A percentile compares a stretch with the other conserved stretches of the same genome.
phyloP scores from a whole-genome alignment of 2,113 vertebrate genomes.

The Phyllopteryx taeniolatus region DNA sequence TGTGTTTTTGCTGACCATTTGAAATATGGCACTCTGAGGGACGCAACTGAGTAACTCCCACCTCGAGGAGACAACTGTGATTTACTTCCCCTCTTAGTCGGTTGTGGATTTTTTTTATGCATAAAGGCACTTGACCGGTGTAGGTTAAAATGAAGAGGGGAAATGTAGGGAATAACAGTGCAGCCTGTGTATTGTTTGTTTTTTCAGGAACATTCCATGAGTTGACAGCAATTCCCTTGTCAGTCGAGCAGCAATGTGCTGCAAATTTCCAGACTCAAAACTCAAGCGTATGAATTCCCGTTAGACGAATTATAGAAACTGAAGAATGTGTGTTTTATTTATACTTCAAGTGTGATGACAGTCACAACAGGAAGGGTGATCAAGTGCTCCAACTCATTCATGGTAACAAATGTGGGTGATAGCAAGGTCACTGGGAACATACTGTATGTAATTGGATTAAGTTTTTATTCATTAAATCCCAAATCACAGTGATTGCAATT shows the following conservation, averaged over 20 bases:
- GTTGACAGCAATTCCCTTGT: conserved; percentile 72
- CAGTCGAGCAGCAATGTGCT: conserved; percentile 44
- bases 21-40: conserved; percentile 73
- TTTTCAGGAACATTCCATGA: conserved; percentile 72
- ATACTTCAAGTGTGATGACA: conserved; percentile 40
- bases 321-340: conserved; percentile 56
- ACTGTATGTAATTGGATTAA: neutral
- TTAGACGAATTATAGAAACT: conserved; percentile 41
- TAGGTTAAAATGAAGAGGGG: conserved; percentile 44
- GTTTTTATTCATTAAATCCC: neutral
- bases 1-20: conserved; percentile 77
- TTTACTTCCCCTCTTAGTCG: conserved; percentile 61
- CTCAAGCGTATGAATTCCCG: conserved; percentile 48
- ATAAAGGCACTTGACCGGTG: conserved; percentile 35
- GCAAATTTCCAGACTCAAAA: conserved; percentile 69
- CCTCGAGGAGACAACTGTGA: conserved; percentile 65
- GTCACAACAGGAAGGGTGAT: conserved; percentile 9
- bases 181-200: conserved; percentile 69
- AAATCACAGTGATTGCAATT: neutral
- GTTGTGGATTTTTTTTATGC: conserved; percentile 58
- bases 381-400: conserved; percentile 21
- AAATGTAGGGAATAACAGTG: conserved; percentile 43
- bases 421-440: neutral
- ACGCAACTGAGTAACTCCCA: conserved; percentile 65
- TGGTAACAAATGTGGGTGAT: conserved; percentile 1